Evolutionary conservation across 2,797 vertebrate genomes (phyloP), one percentile per base, ranked within the genome.

Genomic region (Ctenochaetus hawaiiensis): DNA sequence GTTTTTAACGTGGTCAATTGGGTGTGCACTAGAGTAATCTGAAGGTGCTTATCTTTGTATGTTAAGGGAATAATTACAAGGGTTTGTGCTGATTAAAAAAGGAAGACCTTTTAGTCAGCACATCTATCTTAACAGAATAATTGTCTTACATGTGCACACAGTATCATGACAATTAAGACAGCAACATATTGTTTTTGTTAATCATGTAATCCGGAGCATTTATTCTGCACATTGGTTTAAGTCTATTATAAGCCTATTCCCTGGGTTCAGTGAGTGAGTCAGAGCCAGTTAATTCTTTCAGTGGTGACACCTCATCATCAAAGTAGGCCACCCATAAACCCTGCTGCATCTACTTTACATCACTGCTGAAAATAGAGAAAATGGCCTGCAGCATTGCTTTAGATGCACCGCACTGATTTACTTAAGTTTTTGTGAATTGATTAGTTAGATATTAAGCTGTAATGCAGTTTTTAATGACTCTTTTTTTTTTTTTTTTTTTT

Each of bases 321-420:
- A 91, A 92, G 80, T 92, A 91, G 92, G 90, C 82, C 90, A 91
- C 89, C 80, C 76, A 83, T 87, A 89, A 89, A 86, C 82, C 77
- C 62, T 70, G 72, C 83, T 76, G 69, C 81, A 64, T 84, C 75
- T 87, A 77, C 78, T 88, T 84, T 81, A 84, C 82, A 87, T 89
- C 78, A 83, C 72, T 37, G 64, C 82, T 90, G 83, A 90, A 93
- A 93, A 91, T 90, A 89, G 88, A 86, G 82, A 59, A 85, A 87
- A 76, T 75, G 68, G 76, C 84, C 84, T 67, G 80, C 67, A 68
- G 77, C 68, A 52, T 13, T 58, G 78, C 57, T 88, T 78, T 45
- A 78, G 30, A 85, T 84, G 75, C 67, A 74, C 18, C 65, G 65
- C 68, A 79, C 34, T 61, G 63, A 73, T 85, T 77, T 54, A 80